Conservation (phyloP, 2,113 vertebrate species). For the Anoplopoma fimbria region DNA sequence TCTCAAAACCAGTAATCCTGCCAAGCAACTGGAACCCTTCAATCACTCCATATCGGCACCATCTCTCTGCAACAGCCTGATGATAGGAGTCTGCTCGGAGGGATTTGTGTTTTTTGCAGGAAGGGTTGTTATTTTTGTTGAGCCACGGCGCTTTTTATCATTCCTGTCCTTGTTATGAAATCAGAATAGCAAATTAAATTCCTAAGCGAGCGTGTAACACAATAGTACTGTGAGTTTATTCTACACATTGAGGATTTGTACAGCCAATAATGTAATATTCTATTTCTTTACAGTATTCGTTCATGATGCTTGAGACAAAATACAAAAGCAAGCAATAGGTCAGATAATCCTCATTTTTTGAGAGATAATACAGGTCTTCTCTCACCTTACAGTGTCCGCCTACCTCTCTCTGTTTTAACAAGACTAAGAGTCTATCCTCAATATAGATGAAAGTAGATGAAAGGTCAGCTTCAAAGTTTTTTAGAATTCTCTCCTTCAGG, state of each 20-base stretch:
- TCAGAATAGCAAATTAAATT: slow-evolving; percentile 8
- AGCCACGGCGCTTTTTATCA: slow-evolving; percentile 17
- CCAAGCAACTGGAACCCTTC: slow-evolving; percentile 69
- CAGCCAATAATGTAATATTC: neutral
- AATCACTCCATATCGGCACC: slow-evolving; percentile 63
- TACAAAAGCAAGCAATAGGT: neutral
- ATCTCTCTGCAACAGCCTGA: slow-evolving; percentile 60
- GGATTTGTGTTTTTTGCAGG: slow-evolving; percentile 52
- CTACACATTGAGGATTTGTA: neutral
- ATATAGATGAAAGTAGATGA: neutral
- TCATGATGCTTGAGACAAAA: neutral
- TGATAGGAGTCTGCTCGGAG: slow-evolving; percentile 48
- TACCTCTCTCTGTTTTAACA: neutral
- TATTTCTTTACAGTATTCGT: neutral
- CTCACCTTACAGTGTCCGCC: neutral
- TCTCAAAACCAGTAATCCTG: slow-evolving; percentile 75
- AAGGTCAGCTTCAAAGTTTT: neutral
- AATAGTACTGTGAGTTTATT: neutral
- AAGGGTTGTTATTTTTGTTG: slow-evolving; percentile 51
- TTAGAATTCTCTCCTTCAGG: neutral
- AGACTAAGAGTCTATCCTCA: neutral
- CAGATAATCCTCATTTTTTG: neutral
- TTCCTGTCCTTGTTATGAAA: neutral
- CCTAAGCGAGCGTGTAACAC: neutral
- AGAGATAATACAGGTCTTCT: neutral